These are phyloP conservation scores for Falcaria lacertinaria DNA, from an alignment of 2,888 invertebrate genomes.

Conservation along the genomic window DNA sequence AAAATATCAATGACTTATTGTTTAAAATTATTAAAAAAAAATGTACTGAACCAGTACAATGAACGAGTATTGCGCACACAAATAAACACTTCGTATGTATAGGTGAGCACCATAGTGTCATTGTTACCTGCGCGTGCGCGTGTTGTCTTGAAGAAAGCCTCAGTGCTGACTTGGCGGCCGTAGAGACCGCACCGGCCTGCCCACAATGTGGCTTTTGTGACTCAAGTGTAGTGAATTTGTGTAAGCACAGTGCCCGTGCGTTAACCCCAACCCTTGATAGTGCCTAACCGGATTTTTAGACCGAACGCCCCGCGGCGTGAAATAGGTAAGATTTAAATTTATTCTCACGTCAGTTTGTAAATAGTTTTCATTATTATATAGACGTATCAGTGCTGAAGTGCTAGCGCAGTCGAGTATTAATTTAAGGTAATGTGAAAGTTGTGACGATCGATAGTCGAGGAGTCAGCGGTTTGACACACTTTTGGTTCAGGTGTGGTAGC, in stretches of 20 bases:
- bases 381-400: slow-evolving; percentile 34
- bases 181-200: slow-evolving; percentile 67
- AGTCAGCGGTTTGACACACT: slow-evolving; percentile 73
- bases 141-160: slow-evolving; percentile 68
- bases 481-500: slow-evolving; percentile 72
- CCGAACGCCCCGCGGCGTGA: slow-evolving; percentile 63
- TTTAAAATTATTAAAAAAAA: no score
- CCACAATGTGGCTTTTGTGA: slow-evolving; percentile 68
- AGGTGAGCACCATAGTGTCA: slow-evolving; percentile 47
- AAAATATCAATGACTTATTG: neutral
- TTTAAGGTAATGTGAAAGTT: slow-evolving; percentile 78
- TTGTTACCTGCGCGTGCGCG: slow-evolving; percentile 66
- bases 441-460: slow-evolving; percentile 66
- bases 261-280: slow-evolving; percentile 76
- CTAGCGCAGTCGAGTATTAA: slow-evolving; percentile 52
- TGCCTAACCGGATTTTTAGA: slow-evolving; percentile 72
- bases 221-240: slow-evolving; percentile 72
- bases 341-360: slow-evolving; percentile 11
- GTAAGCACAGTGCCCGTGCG: slow-evolving; percentile 71
- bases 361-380: slow-evolving; percentile 35
- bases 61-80: slow-evolving; percentile 28
- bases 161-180: slow-evolving; percentile 76
- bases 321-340: slow-evolving; percentile 53
- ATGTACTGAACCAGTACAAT: slow-evolving; percentile 25
- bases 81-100: slow-evolving; percentile 30